These are phyloP conservation scores for Clamator glandarius DNA, from an alignment of 2,797 vertebrate species.

Conservation along the genomic window DNA sequence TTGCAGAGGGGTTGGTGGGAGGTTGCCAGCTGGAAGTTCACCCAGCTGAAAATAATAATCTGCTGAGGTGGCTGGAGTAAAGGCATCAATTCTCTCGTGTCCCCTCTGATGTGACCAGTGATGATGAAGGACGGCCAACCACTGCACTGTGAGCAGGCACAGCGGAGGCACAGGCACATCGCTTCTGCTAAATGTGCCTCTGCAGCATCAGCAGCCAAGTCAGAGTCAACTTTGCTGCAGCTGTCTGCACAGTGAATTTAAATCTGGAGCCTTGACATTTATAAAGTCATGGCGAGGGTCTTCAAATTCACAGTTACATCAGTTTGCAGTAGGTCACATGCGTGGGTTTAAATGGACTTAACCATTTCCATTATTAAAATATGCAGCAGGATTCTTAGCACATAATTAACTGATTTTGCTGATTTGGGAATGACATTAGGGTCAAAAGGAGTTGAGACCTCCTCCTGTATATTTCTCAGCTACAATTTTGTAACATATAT, in stretches of 20 bases:
- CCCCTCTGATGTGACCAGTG: neutral
- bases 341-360: neutral
- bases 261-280: neutral
- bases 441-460: neutral
- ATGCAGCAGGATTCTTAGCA: neutral
- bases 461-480: neutral
- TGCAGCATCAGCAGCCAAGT: neutral
- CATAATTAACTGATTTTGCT: neutral
- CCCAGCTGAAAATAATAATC: neutral
- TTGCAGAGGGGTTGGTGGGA: neutral
- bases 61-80: neutral
- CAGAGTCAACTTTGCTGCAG: neutral
- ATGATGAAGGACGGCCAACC: neutral
- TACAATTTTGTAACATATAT: neutral
- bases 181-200: neutral
- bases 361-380: neutral
- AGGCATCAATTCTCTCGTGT: neutral
- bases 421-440: neutral
- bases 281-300: neutral
- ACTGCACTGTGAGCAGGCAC: neutral
- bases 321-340: neutral
- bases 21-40: neutral
- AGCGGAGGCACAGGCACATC: fast-evolving
- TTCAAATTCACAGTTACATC: neutral
- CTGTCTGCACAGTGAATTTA: neutral